These are phyloP conservation scores for Platycheirus albimanus DNA, from an alignment of 2,888 invertebrate species.

Conservation along the genomic window DNA sequence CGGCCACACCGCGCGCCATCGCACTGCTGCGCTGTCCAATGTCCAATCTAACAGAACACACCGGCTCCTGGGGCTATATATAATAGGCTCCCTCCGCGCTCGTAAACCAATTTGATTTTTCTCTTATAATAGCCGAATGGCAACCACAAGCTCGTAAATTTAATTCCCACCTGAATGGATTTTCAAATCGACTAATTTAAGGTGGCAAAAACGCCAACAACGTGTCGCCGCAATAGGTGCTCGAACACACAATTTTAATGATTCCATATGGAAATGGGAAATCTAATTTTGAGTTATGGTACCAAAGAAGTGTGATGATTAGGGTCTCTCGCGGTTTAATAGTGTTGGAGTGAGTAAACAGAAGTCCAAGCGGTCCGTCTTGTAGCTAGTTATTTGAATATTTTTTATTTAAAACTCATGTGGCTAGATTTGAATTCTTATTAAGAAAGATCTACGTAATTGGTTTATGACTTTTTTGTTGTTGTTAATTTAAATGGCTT, in stretches of 20 bases:
- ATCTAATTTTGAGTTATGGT: constrained; percentile 57
- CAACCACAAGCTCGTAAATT: constrained; percentile 70
- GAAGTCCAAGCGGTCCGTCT: constrained; percentile 45
- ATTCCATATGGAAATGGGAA: constrained; percentile 58
- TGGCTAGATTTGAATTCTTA: constrained; percentile 19
- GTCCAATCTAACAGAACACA: constrained; percentile 26
- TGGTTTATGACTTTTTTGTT: constrained; percentile 21
- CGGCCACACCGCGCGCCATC: no score
- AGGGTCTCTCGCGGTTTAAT: constrained; percentile 15
- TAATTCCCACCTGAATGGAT: constrained; percentile 68
- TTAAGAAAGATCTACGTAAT: constrained; percentile 22
- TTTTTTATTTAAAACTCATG: constrained; percentile 9
- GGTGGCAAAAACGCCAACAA: constrained; percentile 53
- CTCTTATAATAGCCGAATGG: constrained; percentile 31
- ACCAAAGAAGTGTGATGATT: constrained; percentile 49
- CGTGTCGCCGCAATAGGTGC: constrained; percentile 40
- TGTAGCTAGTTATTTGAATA: no score
- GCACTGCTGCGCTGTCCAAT: no score
- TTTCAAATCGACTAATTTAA: constrained; percentile 69
- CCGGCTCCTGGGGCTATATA: constrained; percentile 16
- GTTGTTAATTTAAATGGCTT: neutral
- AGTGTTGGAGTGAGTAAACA: constrained; percentile 57
- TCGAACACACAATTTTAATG: neutral
- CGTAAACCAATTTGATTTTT: constrained; percentile 60
- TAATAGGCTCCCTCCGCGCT: constrained; percentile 21